A percentile compares a stretch with the other conserved stretches of the same genome.
Conservation (phyloP, 2,113 vertebrate species). For the Onychostruthus taczanowskii region DNA sequence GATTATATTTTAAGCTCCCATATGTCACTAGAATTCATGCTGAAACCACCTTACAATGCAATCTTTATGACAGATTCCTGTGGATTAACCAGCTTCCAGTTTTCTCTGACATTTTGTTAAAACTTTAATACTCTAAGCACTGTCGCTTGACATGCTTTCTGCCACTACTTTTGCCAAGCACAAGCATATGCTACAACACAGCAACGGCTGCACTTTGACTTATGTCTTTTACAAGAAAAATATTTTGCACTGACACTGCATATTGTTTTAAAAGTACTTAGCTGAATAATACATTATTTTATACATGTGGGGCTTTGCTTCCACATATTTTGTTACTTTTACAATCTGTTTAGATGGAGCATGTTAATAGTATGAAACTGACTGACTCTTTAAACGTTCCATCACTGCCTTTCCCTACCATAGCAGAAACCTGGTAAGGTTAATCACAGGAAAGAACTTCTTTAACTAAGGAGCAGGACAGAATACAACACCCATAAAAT, state of each 20-base stretch:
- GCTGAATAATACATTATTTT: neutral
- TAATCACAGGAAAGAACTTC: neutral
- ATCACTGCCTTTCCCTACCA: neutral
- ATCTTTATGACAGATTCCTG: slow-evolving; percentile 75
- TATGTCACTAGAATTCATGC: slow-evolving; percentile 67
- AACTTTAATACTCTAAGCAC: slow-evolving; percentile 73
- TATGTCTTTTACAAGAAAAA: neutral
- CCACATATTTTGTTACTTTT: neutral
- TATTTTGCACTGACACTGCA: neutral
- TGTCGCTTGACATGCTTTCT: slow-evolving; percentile 63
- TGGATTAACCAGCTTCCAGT: slow-evolving; percentile 68
- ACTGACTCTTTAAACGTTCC: neutral
- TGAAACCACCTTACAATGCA: slow-evolving; percentile 65
- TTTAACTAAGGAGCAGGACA: neutral
- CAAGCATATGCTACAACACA: slow-evolving; percentile 62
- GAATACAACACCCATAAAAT: neutral
- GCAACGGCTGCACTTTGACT: neutral
- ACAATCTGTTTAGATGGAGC: neutral
- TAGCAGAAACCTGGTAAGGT: neutral
- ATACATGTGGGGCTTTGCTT: neutral
- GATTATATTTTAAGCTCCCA: slow-evolving; percentile 75
- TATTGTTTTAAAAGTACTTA: neutral
- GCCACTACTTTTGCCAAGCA: slow-evolving; percentile 49
- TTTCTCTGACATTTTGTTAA: slow-evolving; percentile 74
- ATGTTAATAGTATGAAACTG: neutral